Percentiles rank a stretch among this genome's conserved stretches.
These are phyloP conservation scores for Noturus placidus DNA, from an alignment of 2,113 vertebrate species.

Conservation along the genomic window DNA sequence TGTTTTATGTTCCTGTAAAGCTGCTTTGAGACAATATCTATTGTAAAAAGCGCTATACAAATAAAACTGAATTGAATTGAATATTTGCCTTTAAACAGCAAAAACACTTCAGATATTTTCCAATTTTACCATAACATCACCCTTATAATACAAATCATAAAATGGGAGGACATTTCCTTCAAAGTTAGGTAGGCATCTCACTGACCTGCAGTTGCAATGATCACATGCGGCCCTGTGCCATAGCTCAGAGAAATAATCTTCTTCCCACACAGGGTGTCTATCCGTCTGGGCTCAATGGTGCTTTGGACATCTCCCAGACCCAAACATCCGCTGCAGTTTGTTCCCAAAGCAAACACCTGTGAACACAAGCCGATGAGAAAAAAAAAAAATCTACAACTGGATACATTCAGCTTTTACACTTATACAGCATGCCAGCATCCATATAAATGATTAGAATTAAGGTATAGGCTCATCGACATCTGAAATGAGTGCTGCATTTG, in stretches of 20 bases:
- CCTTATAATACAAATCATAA: background rate
- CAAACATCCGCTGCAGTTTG: slow-evolving; percentile 94
- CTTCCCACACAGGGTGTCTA: slow-evolving; percentile 89
- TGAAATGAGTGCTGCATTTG: background rate
- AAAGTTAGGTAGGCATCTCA: background rate
- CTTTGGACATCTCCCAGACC: slow-evolving; percentile 91
- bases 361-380: slow-evolving; percentile 38
- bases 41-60: too few relatives aligned
- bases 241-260: slow-evolving; percentile 93
- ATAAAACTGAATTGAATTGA: too few relatives aligned
- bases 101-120: background rate
- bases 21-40: too few relatives aligned
- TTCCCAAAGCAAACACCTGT: slow-evolving; percentile 93
- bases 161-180: background rate
- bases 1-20: too few relatives aligned
- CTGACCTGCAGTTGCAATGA: slow-evolving; percentile 89
- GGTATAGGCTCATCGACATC: background rate
- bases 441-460: background rate
- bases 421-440: background rate
- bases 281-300: slow-evolving; percentile 87
- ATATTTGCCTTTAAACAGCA: background rate
- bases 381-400: background rate
- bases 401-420: background rate
- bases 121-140: background rate
- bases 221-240: slow-evolving; percentile 94